These are phyloP conservation scores for Iselma pallidipennis DNA, from an alignment of 2,888 invertebrate species.

Conservation along the genomic window DNA sequence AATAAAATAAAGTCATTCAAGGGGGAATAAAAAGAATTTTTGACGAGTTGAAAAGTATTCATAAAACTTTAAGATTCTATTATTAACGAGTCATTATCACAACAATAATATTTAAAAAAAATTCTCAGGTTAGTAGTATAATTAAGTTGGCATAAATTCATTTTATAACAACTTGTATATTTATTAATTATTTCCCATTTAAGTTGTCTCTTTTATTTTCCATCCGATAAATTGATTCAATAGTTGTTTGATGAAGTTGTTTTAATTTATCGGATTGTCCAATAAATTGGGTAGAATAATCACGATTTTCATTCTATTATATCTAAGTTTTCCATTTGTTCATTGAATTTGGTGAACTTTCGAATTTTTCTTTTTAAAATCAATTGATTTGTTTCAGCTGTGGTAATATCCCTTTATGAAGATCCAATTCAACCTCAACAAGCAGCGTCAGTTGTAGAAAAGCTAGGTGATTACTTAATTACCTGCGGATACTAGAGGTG, in stretches of 20 bases:
- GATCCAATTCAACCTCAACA: conserved; percentile 96
- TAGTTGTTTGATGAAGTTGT: neutral
- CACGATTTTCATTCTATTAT: neutral
- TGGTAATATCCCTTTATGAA: conserved; percentile 93
- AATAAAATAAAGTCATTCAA: no score
- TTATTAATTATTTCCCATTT: neutral
- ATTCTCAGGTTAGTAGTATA: neutral
- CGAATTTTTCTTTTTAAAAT: conserved; percentile 31
- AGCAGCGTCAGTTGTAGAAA: conserved; percentile 95
- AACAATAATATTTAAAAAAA: no score
- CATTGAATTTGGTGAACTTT: no score
- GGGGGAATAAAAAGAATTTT: no score
- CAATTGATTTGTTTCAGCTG: conserved; percentile 78
- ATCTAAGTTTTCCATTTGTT: no score
- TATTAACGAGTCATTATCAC: neutral
- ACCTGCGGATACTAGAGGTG: conserved; percentile 93
- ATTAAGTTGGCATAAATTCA: neutral
- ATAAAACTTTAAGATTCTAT: neutral
- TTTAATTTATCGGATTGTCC: neutral
- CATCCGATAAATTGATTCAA: neutral
- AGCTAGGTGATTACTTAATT: conserved; percentile 96
- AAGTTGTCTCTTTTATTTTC: neutral
- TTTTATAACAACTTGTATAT: neutral
- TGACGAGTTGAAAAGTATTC: neutral
- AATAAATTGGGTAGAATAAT: neutral